Percentiles rank a stretch among this genome's conserved stretches.
These are phyloP conservation scores for Lipophrys pholis DNA, from an alignment of 2,113 vertebrate species.

Conservation along the genomic window DNA sequence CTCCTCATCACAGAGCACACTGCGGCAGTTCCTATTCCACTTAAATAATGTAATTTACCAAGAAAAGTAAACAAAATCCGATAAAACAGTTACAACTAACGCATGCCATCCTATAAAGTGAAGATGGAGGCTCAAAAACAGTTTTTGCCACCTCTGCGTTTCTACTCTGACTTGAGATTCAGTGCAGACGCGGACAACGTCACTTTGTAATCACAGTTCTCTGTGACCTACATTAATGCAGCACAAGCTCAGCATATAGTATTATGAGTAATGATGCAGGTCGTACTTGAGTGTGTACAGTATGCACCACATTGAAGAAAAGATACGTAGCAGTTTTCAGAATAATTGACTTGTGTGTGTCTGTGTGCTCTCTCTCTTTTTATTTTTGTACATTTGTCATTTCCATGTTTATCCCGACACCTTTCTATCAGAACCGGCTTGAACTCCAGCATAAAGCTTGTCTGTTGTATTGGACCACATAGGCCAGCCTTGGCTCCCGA, in stretches of 20 bases:
- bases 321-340: constrained; percentile 8
- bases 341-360: background rate
- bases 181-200: background rate
- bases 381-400: too few species aligned
- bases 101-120: background rate
- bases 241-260: background rate
- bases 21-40: background rate
- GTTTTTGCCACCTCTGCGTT: background rate
- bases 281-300: background rate
- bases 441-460: too few species aligned
- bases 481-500: too few species aligned
- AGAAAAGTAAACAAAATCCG: background rate
- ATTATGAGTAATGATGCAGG: background rate
- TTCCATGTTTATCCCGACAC: too few species aligned
- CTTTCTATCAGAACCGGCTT: too few species aligned
- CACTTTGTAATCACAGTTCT: background rate
- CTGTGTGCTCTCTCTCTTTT: too few species aligned
- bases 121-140: background rate
- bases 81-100: background rate
- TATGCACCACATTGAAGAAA: background rate
- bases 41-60: background rate
- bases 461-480: too few species aligned
- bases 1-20: background rate
- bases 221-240: background rate
- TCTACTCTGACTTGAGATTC: background rate